Percentiles rank a stretch among this genome's conserved stretches.
Conservation (phyloP, 2,113 vertebrate species). For the Cnemophilus loriae region DNA sequence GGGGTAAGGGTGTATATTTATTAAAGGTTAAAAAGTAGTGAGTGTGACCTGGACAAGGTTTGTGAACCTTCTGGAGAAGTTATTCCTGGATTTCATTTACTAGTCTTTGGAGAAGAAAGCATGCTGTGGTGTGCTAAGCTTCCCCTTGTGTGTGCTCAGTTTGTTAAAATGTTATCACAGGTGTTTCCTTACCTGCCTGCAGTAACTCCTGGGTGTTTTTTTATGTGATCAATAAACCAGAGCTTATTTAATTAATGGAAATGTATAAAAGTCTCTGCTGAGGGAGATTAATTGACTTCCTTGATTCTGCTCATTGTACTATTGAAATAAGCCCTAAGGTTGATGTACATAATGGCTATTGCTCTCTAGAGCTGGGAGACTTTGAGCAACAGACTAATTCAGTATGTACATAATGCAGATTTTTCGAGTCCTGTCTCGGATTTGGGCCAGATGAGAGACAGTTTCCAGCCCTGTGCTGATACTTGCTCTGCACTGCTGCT, state of each 20-base stretch:
- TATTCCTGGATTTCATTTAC: background rate
- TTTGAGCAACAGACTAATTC: background rate
- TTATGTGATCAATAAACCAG: background rate
- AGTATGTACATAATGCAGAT: background rate
- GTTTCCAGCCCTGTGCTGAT: background rate
- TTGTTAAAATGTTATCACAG: background rate
- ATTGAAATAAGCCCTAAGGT: background rate
- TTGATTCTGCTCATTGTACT: background rate
- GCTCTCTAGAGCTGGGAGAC: background rate
- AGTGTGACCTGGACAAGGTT: background rate
- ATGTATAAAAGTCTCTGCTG: background rate
- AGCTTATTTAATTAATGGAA: background rate
- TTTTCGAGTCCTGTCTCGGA: background rate
- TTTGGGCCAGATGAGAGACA: accelerated
- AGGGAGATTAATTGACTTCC: background rate
- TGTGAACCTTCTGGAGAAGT: background rate
- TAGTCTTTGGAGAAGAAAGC: background rate
- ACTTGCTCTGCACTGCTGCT: background rate
- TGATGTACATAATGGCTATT: background rate
- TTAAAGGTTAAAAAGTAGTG: background rate
- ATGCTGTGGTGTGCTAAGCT: background rate
- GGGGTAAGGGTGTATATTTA: background rate
- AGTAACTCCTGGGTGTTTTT: background rate
- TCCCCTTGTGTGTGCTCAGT: background rate
- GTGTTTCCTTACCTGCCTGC: background rate